Evolutionary conservation across 2,797 vertebrate species (phyloP).

Genomic region (Taenioides sp.): DNA sequence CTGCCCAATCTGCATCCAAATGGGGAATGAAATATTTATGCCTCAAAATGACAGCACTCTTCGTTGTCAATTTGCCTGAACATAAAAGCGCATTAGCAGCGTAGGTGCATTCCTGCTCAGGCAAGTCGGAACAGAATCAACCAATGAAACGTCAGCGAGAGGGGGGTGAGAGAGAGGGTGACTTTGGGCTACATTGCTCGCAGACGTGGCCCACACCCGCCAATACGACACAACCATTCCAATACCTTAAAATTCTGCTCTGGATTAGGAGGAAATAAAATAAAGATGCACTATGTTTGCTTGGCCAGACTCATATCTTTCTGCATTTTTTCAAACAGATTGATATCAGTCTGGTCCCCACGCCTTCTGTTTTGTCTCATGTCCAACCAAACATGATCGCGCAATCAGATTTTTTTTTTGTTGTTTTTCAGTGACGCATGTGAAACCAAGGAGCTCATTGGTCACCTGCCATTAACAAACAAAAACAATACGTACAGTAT

Average conservation of each 20-base stretch:
- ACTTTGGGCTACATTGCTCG: conserved; percentile 33
- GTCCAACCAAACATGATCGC: too few relatives aligned
- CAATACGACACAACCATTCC: conserved; percentile 36
- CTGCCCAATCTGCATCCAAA: conserved; percentile 77
- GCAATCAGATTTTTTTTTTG: too few relatives aligned
- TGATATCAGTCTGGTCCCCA: too few relatives aligned
- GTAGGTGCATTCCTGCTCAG: conserved; percentile 70
- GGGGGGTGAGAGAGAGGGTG: conserved; percentile 30
- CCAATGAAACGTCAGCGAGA: conserved; percentile 56
- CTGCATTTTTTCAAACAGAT: too few relatives aligned
- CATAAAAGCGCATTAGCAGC: conserved; percentile 75
- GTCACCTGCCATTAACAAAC: too few relatives aligned
- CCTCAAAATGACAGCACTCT: conserved; percentile 73
- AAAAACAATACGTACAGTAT: too few relatives aligned
- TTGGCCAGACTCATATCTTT: too few relatives aligned
- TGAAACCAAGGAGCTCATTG: too few relatives aligned
- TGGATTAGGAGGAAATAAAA: not conserved
- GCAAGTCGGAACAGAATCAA: conserved; percentile 73
- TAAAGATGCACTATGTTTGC: not conserved
- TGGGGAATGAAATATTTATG: conserved; percentile 78
- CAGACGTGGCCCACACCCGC: conserved; percentile 43
- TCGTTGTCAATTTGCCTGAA: conserved; percentile 79
- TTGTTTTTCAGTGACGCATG: too few relatives aligned
- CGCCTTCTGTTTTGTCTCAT: too few relatives aligned
- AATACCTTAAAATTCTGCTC: not conserved